A percentile compares a stretch with the other conserved stretches of the same genome.
phyloP scores from a whole-genome alignment of 2,113 vertebrate genomes.

The Amblyopsis rosae region DNA sequence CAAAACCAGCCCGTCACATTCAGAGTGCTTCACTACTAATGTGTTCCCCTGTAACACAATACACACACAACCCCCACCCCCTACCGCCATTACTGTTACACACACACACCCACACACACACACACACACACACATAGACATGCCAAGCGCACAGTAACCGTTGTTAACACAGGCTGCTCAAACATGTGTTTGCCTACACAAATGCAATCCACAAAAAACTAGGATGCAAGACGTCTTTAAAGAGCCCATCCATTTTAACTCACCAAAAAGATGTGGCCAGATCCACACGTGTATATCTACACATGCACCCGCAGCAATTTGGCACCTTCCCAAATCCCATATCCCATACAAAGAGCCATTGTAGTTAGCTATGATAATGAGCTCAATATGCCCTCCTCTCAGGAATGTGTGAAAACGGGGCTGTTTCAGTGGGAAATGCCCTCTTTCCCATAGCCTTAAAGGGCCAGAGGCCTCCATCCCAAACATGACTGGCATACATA shows the following conservation, averaged over 20 bases:
- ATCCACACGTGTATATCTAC: constrained; percentile 47
- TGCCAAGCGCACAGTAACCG: constrained; percentile 14
- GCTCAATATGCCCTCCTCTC: constrained; percentile 77
- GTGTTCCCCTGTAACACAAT: constrained; percentile 60
- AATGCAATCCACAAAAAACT: background rate
- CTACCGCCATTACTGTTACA: constrained; percentile 1
- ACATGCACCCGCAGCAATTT: constrained; percentile 68
- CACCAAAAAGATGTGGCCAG: constrained; percentile 17
- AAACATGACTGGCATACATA: constrained; percentile 73
- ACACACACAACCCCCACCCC: constrained; percentile 11
- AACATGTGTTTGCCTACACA: background rate
- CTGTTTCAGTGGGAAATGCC: constrained; percentile 57
- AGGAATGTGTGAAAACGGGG: constrained; percentile 78
- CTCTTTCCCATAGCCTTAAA: constrained; percentile 71
- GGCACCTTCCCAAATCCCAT: constrained; percentile 66
- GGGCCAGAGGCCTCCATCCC: constrained; percentile 42
- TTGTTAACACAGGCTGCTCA: background rate
- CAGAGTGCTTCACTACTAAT: constrained; percentile 57
- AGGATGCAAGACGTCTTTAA: too few species aligned
- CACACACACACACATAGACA: background rate
- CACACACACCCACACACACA: background rate
- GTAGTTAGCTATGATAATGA: constrained; percentile 79
- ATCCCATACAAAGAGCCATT: constrained; percentile 77
- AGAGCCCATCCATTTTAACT: background rate
- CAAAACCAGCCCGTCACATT: constrained; percentile 39